Conservation (phyloP, 1,140 invertebrate species). For the Leptopilina clavipes region DNA sequence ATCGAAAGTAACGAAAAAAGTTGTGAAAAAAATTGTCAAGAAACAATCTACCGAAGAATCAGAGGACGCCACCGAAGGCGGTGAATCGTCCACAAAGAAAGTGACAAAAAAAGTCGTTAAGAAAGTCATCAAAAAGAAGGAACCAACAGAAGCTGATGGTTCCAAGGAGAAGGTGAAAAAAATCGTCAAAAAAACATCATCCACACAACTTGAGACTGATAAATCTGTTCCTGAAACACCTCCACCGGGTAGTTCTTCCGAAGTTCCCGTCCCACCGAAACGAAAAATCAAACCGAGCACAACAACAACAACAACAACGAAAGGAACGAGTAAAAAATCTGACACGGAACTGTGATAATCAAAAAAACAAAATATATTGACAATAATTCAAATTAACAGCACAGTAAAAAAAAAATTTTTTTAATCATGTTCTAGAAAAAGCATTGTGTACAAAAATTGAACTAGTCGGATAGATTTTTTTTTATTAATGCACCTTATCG, state of each 20-base stretch:
- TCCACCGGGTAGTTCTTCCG: conserved; percentile 52
- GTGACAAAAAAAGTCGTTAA: conserved; percentile 56
- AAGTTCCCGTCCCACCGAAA: conserved; percentile 71
- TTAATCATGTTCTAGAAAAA: not conserved
- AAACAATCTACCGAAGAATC: conserved; percentile 63
- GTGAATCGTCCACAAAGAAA: conserved; percentile 49
- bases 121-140: conserved; percentile 48
- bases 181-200: conserved; percentile 60
- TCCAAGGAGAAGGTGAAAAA: conserved; percentile 58
- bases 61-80: conserved; percentile 51
- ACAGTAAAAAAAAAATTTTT: not conserved
- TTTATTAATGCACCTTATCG: not conserved
- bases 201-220: conserved; percentile 61
- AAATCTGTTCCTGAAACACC: conserved; percentile 63
- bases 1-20: conserved; percentile 53
- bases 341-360: conserved; percentile 28
- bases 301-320: conserved; percentile 40
- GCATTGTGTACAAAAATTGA: not conserved
- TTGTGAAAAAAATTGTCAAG: conserved; percentile 62
- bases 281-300: conserved; percentile 67
- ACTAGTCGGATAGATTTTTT: not conserved
- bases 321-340: conserved; percentile 49
- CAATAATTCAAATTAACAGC: not conserved
- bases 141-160: conserved; percentile 40
- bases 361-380: not conserved